These are phyloP conservation scores for Spea multiplicata DNA, from an alignment of 2,113 vertebrate genomes.

Conservation along the genomic window DNA sequence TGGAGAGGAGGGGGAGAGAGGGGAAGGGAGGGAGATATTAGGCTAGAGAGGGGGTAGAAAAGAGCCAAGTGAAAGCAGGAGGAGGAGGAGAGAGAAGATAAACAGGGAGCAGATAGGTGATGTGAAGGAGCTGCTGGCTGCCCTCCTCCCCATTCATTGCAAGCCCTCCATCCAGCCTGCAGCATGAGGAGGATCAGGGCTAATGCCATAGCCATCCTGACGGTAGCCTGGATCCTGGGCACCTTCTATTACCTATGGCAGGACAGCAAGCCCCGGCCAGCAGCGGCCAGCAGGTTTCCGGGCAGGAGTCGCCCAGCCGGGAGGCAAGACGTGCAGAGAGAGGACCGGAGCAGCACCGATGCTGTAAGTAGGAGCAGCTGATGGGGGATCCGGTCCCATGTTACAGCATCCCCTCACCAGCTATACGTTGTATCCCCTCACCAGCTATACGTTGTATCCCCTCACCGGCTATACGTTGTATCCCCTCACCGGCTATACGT, in stretches of 20 bases:
- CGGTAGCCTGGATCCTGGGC: constrained; percentile 95
- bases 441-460: too few relatives aligned
- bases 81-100: constrained; percentile 29
- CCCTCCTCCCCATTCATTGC: constrained; percentile 19
- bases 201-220: constrained; percentile 96
- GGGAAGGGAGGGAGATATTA: not conserved
- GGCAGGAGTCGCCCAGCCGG: constrained; percentile 65
- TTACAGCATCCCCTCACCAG: too few relatives aligned
- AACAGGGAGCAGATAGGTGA: not conserved
- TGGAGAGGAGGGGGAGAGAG: constrained; percentile 35
- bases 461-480: too few relatives aligned
- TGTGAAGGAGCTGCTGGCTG: constrained; percentile 25
- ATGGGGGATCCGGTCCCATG: not conserved
- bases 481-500: too few relatives aligned
- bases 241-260: constrained; percentile 99
- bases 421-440: too few relatives aligned
- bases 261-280: constrained; percentile 86
- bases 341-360: constrained; percentile 85
- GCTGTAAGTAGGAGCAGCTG: constrained; percentile 72
- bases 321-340: constrained; percentile 78
- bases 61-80: not conserved
- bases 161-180: constrained; percentile 59
- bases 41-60: not conserved
- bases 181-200: constrained; percentile 96
- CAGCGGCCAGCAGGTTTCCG: constrained; percentile 69